phyloP scores from a whole-genome alignment of 2,797 vertebrate species.

The Hafferia zeledoni region DNA sequence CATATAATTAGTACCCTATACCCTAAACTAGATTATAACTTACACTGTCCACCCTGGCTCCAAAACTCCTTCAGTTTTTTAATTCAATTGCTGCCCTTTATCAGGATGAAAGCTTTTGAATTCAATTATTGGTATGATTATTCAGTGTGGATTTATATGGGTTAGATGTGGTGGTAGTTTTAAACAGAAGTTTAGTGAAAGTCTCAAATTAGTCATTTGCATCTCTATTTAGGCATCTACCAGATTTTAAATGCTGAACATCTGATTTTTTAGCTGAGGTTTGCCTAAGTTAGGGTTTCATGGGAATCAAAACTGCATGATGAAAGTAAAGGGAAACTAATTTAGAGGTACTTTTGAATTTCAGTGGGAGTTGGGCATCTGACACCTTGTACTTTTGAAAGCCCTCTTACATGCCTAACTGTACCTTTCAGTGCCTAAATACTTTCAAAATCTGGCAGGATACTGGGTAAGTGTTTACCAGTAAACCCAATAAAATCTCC shows the following conservation, averaged over 20 bases:
- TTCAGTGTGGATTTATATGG: not conserved
- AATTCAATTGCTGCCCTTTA: constrained; percentile 43
- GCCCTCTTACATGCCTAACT: not conserved
- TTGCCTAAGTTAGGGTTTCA: not conserved
- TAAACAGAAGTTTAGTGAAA: not conserved
- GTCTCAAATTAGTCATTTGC: constrained; percentile 30
- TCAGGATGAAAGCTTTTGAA: constrained; percentile 27
- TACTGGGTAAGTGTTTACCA: not conserved
- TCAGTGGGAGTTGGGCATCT: not conserved
- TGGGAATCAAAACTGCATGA: not conserved
- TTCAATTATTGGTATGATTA: constrained; percentile 4
- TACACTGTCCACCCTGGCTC: constrained; percentile 39
- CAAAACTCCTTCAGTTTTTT: constrained; percentile 38
- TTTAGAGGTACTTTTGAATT: not conserved
- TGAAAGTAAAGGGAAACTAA: not conserved
- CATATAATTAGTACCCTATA: constrained; percentile 33
- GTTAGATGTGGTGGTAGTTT: constrained; percentile 1
- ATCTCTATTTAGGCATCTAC: constrained; percentile 33
- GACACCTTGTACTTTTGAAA: not conserved
- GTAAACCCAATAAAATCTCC: not conserved
- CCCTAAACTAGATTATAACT: constrained; percentile 54
- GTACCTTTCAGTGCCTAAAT: not conserved
- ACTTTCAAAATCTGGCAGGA: not conserved
- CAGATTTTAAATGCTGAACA: not conserved
- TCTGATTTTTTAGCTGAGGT: constrained; percentile 17